Conservation (phyloP, 1,140 invertebrate species). For the Leptinotarsa lineolata region DNA sequence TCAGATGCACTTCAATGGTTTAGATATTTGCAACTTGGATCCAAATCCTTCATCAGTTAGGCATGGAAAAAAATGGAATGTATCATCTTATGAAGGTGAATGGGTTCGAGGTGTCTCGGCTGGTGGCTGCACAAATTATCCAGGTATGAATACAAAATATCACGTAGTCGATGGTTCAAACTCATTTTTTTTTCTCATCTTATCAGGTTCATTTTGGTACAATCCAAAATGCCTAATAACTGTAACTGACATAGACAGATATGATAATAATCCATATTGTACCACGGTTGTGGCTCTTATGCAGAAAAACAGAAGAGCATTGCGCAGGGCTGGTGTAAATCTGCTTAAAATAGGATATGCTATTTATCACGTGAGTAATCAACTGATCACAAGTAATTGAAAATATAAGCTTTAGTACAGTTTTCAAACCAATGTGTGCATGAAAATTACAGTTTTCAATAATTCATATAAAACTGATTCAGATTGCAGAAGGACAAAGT, state of each 20-base stretch:
- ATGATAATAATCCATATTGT: constrained; percentile 87
- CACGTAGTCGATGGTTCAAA: too few relatives aligned
- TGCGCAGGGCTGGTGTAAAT: constrained; percentile 86
- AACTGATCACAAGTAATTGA: too few relatives aligned
- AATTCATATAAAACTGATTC: too few relatives aligned
- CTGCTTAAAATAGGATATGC: constrained; percentile 97
- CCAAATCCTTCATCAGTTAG: constrained; percentile 86
- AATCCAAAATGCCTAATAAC: constrained; percentile 96
- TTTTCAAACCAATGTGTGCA: too few relatives aligned
- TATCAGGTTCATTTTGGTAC: constrained; percentile 85
- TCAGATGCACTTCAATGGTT: constrained; percentile 68
- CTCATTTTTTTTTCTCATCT: too few relatives aligned
- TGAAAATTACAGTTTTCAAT: too few relatives aligned
- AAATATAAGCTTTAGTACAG: neutral
- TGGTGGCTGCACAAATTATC: constrained; percentile 94
- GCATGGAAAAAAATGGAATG: constrained; percentile 88
- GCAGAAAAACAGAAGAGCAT: constrained; percentile 92
- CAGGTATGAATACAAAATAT: constrained; percentile 66
- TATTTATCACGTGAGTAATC: constrained; percentile 78
- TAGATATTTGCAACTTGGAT: constrained; percentile 96
- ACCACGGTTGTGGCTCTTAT: constrained; percentile 92
- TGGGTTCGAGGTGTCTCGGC: constrained; percentile 93
- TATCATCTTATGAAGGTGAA: constrained; percentile 90
- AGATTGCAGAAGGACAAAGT: too few relatives aligned
- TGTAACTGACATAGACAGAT: constrained; percentile 86